Percentiles rank a stretch among this genome's conserved stretches.
Conservation (phyloP, 2,888 invertebrate species). For the Mechanitis messenoides region DNA sequence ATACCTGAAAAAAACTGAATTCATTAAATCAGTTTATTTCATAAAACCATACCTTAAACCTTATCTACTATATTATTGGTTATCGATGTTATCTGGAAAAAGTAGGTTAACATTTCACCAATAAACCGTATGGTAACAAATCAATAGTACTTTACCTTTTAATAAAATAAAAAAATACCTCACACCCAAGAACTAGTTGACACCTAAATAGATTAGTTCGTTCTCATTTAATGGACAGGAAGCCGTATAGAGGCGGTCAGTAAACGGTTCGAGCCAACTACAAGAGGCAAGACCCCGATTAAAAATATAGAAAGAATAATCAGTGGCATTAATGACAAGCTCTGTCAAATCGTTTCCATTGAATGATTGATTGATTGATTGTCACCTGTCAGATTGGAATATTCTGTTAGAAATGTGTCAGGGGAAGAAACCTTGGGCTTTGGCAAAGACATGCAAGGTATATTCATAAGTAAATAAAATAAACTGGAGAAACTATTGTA, state of each 20-base stretch:
- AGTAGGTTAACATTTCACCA: conserved; percentile 18
- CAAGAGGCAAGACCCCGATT: conserved; percentile 22
- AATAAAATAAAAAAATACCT: conserved; percentile 11
- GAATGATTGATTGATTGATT: too few relatives aligned
- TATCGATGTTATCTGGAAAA: conserved; percentile 16
- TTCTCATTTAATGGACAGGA: conserved; percentile 33
- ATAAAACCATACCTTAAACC: too few relatives aligned
- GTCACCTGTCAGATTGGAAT: too few relatives aligned
- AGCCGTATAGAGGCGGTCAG: conserved; percentile 36
- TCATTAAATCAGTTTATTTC: too few relatives aligned
- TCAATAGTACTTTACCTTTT: too few relatives aligned
- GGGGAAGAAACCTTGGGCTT: too few relatives aligned
- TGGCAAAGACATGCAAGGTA: too few relatives aligned
- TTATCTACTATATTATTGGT: too few relatives aligned
- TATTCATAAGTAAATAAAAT: too few relatives aligned
- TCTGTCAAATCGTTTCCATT: background rate
- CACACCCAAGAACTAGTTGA: conserved; percentile 23
- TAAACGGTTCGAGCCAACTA: conserved; percentile 35
- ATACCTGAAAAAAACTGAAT: too few relatives aligned
- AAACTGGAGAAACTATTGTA: too few relatives aligned
- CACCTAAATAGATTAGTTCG: conserved; percentile 29
- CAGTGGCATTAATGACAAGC: background rate
- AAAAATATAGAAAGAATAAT: conserved; percentile 22
- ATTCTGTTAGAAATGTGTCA: too few relatives aligned
- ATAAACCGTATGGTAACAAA: background rate